Conservation (phyloP, 2,113 vertebrate genomes). For the Asarcornis scutulata region DNA sequence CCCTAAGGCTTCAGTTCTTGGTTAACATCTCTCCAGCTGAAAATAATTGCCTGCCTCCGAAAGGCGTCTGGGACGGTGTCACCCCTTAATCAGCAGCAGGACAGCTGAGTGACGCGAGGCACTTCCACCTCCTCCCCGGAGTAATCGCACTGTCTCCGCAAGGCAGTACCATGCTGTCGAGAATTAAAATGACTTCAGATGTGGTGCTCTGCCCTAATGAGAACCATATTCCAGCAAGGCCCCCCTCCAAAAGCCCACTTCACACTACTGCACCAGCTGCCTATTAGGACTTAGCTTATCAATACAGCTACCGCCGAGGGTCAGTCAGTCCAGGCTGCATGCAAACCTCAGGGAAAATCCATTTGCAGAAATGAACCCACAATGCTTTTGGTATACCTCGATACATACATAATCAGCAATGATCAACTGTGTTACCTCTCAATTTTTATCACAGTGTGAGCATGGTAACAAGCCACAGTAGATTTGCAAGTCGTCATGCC, state of each 20-base stretch:
- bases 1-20: neutral
- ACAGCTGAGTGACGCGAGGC: constrained; percentile 21
- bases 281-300: neutral
- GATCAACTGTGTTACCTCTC: neutral
- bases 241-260: neutral
- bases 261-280: neutral
- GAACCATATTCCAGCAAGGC: neutral
- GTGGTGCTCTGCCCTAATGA: neutral
- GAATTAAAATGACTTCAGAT: neutral
- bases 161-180: neutral
- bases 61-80: neutral
- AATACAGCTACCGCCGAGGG: neutral
- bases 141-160: neutral
- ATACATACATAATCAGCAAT: neutral
- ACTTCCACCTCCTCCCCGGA: constrained; percentile 40
- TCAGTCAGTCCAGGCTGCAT: neutral
- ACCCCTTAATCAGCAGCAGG: constrained; percentile 31
- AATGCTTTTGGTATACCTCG: neutral
- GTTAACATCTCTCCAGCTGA: neutral
- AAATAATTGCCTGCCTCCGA: constrained; percentile 54
- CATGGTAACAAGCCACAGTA: neutral
- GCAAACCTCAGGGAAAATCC: neutral
- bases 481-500: neutral
- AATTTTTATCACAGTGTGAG: neutral
- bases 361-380: neutral